Evolutionary conservation across 2,113 vertebrate genomes (phyloP), one percentile per base, ranked within the genome.

Genomic region (Epinephelus lanceolatus): DNA sequence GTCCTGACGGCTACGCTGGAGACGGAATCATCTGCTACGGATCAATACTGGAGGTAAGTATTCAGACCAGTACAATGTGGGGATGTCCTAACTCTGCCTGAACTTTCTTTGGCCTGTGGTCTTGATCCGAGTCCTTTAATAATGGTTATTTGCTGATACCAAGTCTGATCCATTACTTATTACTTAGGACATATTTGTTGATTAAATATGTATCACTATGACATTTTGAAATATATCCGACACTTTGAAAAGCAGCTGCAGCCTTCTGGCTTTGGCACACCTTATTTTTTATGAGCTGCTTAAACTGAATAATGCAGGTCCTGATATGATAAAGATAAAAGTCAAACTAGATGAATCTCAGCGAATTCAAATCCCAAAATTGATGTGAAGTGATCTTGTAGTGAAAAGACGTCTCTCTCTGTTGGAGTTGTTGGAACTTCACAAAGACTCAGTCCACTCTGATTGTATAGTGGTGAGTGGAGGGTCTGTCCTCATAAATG

Each of bases 21-120:
- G 96, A 99, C 23, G 98, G 98, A 53, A 61, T 89, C 53, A 88
- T 62, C 0, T 99, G 98, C 93, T 99, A 97, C 0, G 96, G 97
- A 33, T 94, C 95, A 13, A 53, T 99, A 52, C 63, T 96, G 37
- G 84, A 93, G 8, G 95, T 94, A 56, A 86, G 56, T 69, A 2
- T 21, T 55, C 40, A 70, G 3, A 49, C 15, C 17, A n/a, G 53
- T 11, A 2, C 23, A 2, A 18, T 27, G 18, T 11, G 19, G 19
- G 6, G n/a, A 71, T 6, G 10, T 6, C 21, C n/a, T 0, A 30
- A 30, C 30, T 30, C 30, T 30, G 30, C 30, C 30, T 30, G 4
- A 30, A 30, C 30, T 15, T 40, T 5, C 11, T 70, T 40, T 56
- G 13, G 33, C 5, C 30, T 18, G 30, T 2, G 1, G 18, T 33